These are phyloP conservation scores for Carpatolechia fugitivella DNA, from an alignment of 2,888 invertebrate genomes.

Conservation along the genomic window DNA sequence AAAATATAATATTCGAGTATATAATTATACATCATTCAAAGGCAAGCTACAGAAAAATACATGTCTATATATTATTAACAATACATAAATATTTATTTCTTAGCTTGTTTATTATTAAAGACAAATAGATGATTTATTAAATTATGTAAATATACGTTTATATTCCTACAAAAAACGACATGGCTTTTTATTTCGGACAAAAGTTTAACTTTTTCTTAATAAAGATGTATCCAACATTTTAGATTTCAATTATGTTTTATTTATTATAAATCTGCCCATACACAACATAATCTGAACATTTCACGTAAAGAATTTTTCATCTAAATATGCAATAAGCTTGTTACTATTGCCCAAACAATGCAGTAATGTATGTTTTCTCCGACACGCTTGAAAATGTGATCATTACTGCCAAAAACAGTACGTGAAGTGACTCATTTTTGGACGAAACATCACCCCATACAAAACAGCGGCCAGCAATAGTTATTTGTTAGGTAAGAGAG, in stretches of 20 bases:
- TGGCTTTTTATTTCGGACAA: constrained; percentile 55
- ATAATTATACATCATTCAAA: constrained; percentile 18
- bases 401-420: too few relatives aligned
- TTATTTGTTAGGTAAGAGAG: too few relatives aligned
- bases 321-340: too few relatives aligned
- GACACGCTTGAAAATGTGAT: too few relatives aligned
- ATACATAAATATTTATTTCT: constrained; percentile 5
- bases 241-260: constrained; percentile 11
- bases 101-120: not conserved
- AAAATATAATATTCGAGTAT: constrained; percentile 21
- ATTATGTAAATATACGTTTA: constrained; percentile 58
- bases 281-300: too few relatives aligned
- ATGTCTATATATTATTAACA: not conserved
- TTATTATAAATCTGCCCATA: not conserved
- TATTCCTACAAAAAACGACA: constrained; percentile 43
- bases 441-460: too few relatives aligned
- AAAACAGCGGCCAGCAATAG: too few relatives aligned
- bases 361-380: too few relatives aligned
- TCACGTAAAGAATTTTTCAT: too few relatives aligned
- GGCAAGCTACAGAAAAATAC: not conserved
- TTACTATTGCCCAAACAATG: too few relatives aligned
- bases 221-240: constrained; percentile 59
- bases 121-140: constrained; percentile 30
- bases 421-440: too few relatives aligned
- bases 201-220: constrained; percentile 39